Conservation (phyloP, 2,797 vertebrate genomes). For the Danio albolineatus region DNA sequence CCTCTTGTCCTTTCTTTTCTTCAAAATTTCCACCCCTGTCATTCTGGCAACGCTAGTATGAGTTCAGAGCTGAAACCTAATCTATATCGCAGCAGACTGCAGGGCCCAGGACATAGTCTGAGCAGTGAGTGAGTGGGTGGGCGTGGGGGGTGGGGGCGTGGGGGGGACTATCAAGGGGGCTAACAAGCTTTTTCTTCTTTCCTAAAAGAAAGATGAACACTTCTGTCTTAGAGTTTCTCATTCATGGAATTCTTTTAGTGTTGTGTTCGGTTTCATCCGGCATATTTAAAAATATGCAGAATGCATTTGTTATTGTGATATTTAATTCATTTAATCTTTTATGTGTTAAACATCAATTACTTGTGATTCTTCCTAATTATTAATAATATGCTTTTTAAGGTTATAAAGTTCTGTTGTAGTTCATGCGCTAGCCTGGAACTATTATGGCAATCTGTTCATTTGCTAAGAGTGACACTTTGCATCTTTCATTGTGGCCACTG, state of each 20-base stretch:
- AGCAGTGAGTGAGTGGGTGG: constrained; percentile 62
- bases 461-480: constrained; percentile 52
- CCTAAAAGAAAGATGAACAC: constrained; percentile 57
- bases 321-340: background rate
- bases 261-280: background rate
- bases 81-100: constrained; percentile 60
- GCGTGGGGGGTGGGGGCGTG: constrained; percentile 50
- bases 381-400: background rate
- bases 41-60: constrained; percentile 70
- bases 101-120: constrained; percentile 47
- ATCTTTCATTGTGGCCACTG: constrained; percentile 73
- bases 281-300: background rate
- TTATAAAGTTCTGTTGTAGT: background rate
- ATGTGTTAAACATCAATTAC: background rate
- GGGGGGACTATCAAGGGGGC: constrained; percentile 3
- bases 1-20: constrained; percentile 64
- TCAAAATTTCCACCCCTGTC: constrained; percentile 74
- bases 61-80: constrained; percentile 72
- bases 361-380: constrained; percentile 1
- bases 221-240: background rate
- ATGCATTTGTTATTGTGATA: background rate
- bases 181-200: constrained; percentile 49
- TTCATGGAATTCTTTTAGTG: constrained; percentile 9
- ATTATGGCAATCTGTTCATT: constrained; percentile 14
- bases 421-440: background rate